Percentiles rank a stretch among this genome's conserved stretches.
Evolutionary conservation across 2,113 vertebrate genomes (phyloP).

Genomic region (Stercorarius parasiticus): DNA sequence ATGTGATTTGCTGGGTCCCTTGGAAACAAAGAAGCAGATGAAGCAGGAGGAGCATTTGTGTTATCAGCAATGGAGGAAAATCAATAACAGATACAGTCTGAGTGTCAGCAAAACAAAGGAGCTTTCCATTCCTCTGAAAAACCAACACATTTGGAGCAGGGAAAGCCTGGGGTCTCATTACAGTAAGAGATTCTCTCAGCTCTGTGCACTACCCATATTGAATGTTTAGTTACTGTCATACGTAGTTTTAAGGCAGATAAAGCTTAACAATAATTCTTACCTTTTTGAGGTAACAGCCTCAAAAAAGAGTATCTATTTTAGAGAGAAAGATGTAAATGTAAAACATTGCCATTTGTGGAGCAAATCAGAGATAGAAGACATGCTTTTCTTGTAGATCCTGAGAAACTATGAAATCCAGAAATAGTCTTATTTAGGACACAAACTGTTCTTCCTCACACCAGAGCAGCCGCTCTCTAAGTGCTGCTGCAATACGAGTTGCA

Average conservation of each 20-base stretch:
- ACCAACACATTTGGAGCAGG: neutral
- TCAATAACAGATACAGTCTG: conserved; percentile 59
- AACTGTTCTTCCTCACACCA: conserved; percentile 1
- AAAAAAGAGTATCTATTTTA: neutral
- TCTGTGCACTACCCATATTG: neutral
- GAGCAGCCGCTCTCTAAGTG: neutral
- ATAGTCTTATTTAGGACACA: neutral
- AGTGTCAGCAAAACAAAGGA: conserved; percentile 37
- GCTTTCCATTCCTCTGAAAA: conserved; percentile 31
- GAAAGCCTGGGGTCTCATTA: neutral
- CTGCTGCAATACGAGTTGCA: neutral
- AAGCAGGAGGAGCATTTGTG: conserved; percentile 20
- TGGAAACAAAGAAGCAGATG: conserved; percentile 48
- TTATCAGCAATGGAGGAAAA: conserved; percentile 59
- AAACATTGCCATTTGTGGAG: neutral
- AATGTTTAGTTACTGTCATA: neutral
- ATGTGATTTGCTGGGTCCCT: neutral
- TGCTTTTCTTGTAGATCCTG: neutral
- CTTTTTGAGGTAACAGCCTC: neutral
- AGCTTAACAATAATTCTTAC: neutral
- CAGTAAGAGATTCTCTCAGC: neutral
- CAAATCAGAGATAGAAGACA: neutral
- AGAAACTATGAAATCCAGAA: neutral
- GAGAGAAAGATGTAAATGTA: neutral
- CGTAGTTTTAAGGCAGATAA: neutral